phyloP scores from a whole-genome alignment of 2,797 vertebrate species.

The Triplophysa yarkandensis region DNA sequence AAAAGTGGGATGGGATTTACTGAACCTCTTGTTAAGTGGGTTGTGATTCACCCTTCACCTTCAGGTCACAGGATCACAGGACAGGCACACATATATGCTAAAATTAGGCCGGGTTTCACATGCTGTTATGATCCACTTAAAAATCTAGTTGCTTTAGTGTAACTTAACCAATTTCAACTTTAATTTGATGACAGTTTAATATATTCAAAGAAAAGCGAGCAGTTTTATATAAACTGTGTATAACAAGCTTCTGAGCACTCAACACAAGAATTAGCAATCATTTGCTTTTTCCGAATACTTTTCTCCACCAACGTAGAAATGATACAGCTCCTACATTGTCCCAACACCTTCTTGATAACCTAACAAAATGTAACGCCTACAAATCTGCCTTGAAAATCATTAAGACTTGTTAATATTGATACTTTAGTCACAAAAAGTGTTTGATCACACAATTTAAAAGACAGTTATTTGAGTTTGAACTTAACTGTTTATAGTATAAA shows the following conservation, averaged over 20 bases:
- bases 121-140: too few species aligned
- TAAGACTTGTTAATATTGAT: not conserved
- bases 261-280: not conserved
- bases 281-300: not conserved
- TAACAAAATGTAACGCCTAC: not conserved
- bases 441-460: not conserved
- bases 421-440: not conserved
- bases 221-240: too few species aligned
- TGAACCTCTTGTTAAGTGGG: not conserved
- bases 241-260: not conserved
- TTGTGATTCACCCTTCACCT: constrained; percentile 23
- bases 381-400: not conserved
- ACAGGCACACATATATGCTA: constrained; percentile 3
- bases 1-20: not conserved
- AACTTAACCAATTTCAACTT: too few species aligned
- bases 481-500: too few species aligned
- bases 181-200: too few species aligned
- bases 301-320: not conserved
- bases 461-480: too few species aligned
- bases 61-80: constrained; percentile 32
- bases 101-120: constrained; percentile 24
- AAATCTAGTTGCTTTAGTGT: too few species aligned
- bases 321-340: not conserved
- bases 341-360: not conserved
- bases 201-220: too few species aligned